Evolutionary conservation across 2,888 invertebrate genomes (phyloP).

Genomic region (Ichneumoninae sp.): DNA sequence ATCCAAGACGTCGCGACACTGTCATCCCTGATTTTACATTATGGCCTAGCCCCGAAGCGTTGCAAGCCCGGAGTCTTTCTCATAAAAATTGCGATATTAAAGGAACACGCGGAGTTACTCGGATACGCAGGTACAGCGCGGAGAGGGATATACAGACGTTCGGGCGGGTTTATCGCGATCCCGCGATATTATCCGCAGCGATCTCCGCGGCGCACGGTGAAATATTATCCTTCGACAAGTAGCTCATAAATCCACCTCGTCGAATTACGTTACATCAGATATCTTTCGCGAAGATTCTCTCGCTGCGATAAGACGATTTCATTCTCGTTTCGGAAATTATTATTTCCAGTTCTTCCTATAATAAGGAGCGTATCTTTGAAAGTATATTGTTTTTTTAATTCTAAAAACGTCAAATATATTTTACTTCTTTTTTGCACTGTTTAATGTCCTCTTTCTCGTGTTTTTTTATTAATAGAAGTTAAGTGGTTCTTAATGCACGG

Average conservation of each 20-base stretch:
- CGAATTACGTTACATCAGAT: slow-evolving; percentile 60
- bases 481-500: neutral
- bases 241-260: slow-evolving; percentile 64
- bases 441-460: neutral
- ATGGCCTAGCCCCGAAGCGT: slow-evolving; percentile 26
- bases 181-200: slow-evolving; percentile 62
- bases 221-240: slow-evolving; percentile 67
- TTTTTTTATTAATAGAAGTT: neutral
- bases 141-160: slow-evolving; percentile 66
- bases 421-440: neutral
- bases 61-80: slow-evolving; percentile 41
- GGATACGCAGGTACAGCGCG: slow-evolving; percentile 15
- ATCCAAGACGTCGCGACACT: slow-evolving; percentile 40
- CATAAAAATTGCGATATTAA: slow-evolving; percentile 67
- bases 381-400: neutral
- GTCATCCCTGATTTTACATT: slow-evolving; percentile 37
- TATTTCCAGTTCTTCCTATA: neutral
- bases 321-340: slow-evolving; percentile 61
- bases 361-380: neutral
- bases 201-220: slow-evolving; percentile 51
- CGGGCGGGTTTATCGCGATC: slow-evolving; percentile 64
- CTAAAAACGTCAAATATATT: neutral
- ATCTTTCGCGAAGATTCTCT: slow-evolving; percentile 55
- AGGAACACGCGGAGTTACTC: slow-evolving; percentile 61
- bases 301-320: slow-evolving; percentile 59